Evolutionary conservation across 2,888 invertebrate genomes (phyloP), one percentile per base, ranked within the genome.

Genomic region (Zeuzera pyrina): DNA sequence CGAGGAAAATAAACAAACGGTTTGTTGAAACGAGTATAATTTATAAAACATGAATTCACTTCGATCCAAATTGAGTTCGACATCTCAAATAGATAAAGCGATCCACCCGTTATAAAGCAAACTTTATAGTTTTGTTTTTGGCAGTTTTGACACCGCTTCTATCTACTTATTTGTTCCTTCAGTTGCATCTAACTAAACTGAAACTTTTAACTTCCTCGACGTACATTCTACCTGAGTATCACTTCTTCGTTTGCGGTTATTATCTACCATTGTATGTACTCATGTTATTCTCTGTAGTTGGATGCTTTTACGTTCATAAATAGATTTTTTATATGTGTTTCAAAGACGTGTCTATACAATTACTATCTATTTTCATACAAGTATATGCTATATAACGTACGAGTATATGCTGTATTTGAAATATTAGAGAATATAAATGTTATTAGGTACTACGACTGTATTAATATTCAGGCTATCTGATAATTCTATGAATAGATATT

Each of bases 91-190:
- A 78, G 79, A 81, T 78, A 77, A 77, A 76, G 51, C 63, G 77
- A 67, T 76, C 76, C 65, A 66, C 59, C 68, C 57, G 76, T 67
- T 76, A 72, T 77, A 69, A 69, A 74, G 64, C 73, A 66, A 81
- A 83, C 72, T 84, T 84, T 84, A 84, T 84, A 78, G 84, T 81
- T 83, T 84, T 84, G 84, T 84, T 84, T 84, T 84, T 83, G 79
- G 73, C 79, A 81, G 79, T 83, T 83, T 71, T 77, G 81, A 83
- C 83, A 70, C 60, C 63, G 67, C 70, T 70, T 72, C 76, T 71
- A 68, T 78, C 76, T 77, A 74, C 73, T 78, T 79, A 79, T 79
- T 81, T 79, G 78, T 78, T 77, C 77, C 65, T 72, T 63, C 59
- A 65, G 59, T 56, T 70, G 73, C 73, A 71, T 71, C 67, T 63